These are phyloP conservation scores for Metaphire vulgaris DNA, from an alignment of 1,140 invertebrate species.

Conservation along the genomic window DNA sequence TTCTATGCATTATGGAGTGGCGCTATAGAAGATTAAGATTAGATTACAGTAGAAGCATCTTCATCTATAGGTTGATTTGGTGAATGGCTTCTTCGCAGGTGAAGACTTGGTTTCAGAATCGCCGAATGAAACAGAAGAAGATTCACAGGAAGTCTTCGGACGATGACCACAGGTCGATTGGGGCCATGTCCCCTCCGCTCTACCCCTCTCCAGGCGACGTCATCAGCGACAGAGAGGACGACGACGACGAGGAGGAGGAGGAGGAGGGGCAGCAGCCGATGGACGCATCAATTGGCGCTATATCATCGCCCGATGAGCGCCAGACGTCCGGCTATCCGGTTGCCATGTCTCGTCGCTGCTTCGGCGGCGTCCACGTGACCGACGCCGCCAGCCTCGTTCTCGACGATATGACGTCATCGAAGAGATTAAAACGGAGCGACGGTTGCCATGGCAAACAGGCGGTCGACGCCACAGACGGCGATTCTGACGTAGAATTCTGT, in stretches of 20 bases:
- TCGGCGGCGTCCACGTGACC: neutral
- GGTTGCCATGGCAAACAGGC: neutral
- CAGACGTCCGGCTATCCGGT: neutral
- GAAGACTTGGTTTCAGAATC: constrained; percentile 97
- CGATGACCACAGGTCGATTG: neutral
- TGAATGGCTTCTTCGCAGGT: constrained; percentile 55
- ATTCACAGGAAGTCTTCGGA: constrained; percentile 63
- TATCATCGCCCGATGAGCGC: neutral
- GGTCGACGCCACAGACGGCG: neutral
- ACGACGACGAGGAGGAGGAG: too few relatives aligned
- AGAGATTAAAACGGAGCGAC: neutral
- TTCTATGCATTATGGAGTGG: too few relatives aligned
- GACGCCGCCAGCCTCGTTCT: neutral
- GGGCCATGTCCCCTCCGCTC: neutral
- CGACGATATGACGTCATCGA: neutral
- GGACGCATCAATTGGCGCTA: neutral
- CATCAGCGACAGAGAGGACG: neutral
- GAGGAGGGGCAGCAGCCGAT: too few relatives aligned
- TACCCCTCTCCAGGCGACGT: neutral
- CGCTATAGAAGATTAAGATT: too few relatives aligned
- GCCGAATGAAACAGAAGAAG: constrained; percentile 96
- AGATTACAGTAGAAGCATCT: too few relatives aligned
- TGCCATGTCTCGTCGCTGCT: neutral
- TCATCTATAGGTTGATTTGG: neutral
- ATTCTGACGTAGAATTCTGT: neutral